Percentiles rank a stretch among this genome's conserved stretches.
These are phyloP conservation scores for Chrysochloris asiatica DNA, from an alignment of 2,113 vertebrate genomes.

Conservation along the genomic window DNA sequence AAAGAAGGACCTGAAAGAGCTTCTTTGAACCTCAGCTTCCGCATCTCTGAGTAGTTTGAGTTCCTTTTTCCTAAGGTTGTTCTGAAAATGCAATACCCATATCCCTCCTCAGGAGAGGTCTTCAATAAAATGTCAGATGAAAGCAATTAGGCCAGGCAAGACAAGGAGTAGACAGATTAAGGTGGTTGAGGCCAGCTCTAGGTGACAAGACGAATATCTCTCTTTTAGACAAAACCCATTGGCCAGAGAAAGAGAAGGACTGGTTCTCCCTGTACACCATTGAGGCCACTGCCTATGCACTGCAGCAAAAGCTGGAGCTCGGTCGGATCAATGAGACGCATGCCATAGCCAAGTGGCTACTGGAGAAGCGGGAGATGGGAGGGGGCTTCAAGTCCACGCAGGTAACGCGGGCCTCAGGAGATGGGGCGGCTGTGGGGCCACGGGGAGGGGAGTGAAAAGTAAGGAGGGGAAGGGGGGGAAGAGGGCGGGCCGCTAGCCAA, in stretches of 20 bases:
- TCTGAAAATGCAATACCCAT: neutral
- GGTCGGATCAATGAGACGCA: conserved; percentile 72
- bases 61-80: neutral
- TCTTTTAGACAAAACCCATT: conserved; percentile 74
- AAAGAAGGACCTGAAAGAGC: neutral
- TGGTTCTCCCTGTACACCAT: conserved; percentile 76
- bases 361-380: conserved; percentile 79
- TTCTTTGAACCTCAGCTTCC: neutral
- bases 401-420: conserved; percentile 64
- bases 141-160: neutral
- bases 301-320: conserved; percentile 83
- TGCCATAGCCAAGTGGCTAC: conserved; percentile 82
- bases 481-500: neutral
- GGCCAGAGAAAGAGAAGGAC: conserved; percentile 66
- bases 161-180: neutral
- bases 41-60: neutral
- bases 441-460: neutral
- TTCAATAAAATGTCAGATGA: neutral
- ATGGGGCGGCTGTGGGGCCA: neutral
- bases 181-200: neutral
- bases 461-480: no score
- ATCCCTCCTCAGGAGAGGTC: neutral
- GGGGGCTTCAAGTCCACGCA: conserved; percentile 86
- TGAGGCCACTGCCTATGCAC: conserved; percentile 85
- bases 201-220: neutral